A percentile compares a stretch with the other conserved stretches of the same genome.
These are phyloP conservation scores for Probosciger aterrimus DNA, from an alignment of 2,113 vertebrate genomes.

Conservation along the genomic window DNA sequence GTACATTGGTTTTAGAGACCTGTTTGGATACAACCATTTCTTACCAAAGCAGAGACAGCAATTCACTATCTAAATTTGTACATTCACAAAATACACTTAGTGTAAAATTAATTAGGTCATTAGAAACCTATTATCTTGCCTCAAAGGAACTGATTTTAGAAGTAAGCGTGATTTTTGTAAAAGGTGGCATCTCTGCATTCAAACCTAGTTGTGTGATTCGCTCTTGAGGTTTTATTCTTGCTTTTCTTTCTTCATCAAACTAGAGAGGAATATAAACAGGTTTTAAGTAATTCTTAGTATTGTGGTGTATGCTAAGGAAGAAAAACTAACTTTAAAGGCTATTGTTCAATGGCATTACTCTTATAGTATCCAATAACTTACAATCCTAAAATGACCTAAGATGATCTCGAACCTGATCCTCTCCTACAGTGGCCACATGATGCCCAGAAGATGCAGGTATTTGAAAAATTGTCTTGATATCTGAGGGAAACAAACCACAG, in stretches of 20 bases:
- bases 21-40: conserved; percentile 26
- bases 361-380: background rate
- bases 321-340: background rate
- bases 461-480: background rate
- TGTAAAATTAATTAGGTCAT: conserved; percentile 60
- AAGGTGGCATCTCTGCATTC: background rate
- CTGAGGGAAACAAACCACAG: background rate
- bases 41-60: conserved; percentile 19
- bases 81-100: conserved; percentile 1
- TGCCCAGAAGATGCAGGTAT: background rate
- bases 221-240: background rate
- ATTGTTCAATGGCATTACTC: background rate
- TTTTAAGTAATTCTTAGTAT: background rate
- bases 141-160: conserved; percentile 7
- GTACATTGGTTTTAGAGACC: background rate
- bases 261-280: background rate
- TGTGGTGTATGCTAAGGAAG: background rate
- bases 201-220: background rate
- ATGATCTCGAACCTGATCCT: background rate
- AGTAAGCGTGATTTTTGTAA: background rate
- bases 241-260: background rate
- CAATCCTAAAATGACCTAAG: too few relatives aligned
- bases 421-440: background rate
- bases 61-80: conserved; percentile 32
- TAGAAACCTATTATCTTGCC: conserved; percentile 41